Evolutionary conservation across 2,113 vertebrate species (phyloP).

Genomic region (Pimephales promelas): DNA sequence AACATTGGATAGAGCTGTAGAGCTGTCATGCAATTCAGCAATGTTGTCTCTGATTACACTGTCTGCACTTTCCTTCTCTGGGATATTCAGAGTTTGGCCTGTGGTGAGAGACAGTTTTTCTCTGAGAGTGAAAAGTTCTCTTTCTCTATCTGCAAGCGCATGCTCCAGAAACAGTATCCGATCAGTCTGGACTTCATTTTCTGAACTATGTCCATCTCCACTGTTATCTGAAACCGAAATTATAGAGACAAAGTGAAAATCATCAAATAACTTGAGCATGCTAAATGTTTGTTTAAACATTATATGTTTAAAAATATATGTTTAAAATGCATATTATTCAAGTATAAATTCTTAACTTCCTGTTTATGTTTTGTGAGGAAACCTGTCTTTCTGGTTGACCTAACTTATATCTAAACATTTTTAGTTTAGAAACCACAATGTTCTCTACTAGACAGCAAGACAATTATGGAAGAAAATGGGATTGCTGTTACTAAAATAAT

Average conservation of each 20-base stretch:
- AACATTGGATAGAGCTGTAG: conserved; percentile 47
- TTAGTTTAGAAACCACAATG: background rate
- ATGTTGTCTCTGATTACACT: conserved; percentile 37
- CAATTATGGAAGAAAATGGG: background rate
- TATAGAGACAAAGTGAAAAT: background rate
- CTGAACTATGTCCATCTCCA: conserved; percentile 19
- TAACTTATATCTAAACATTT: background rate
- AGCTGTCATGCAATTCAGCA: conserved; percentile 6
- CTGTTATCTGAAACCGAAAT: conserved; percentile 6
- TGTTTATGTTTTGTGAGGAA: background rate
- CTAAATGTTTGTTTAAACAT: background rate
- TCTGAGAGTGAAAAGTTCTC: conserved; percentile 66
- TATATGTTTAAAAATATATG: background rate
- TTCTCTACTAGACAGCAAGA: background rate
- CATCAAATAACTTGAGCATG: background rate
- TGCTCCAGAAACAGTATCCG: conserved; percentile 63
- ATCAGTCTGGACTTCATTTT: conserved; percentile 14
- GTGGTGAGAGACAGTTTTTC: conserved; percentile 66
- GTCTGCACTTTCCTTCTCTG: conserved; percentile 50
- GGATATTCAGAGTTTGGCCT: conserved; percentile 57
- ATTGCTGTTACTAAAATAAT: background rate
- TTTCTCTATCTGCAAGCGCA: conserved; percentile 70
- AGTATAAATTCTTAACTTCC: background rate
- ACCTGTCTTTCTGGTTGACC: conserved; percentile 3
- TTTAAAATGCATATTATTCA: background rate